Base-by-base conservation (phyloP, 2,797 vertebrate species). In the Neosilurus mollespiculum region DNA sequence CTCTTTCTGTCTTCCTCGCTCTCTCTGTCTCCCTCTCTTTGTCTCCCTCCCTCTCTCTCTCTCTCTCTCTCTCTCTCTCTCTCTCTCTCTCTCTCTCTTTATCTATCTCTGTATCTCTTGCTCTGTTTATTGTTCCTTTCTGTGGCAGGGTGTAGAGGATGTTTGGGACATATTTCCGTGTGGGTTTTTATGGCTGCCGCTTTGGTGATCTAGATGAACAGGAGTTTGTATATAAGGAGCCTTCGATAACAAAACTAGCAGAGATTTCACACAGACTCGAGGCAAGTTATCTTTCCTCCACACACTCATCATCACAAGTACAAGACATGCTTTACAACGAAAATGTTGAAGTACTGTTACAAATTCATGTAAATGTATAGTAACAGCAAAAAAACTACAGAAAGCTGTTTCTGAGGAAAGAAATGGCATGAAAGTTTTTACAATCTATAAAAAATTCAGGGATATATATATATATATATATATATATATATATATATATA, bases 171-270 rank as follows among this genome's bases (percentile, higher is more conserved):
- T 99, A 99, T 93, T 99, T 99, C 91, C 95, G 98, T 86, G 97
- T 99, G 43, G 98, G 98, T 84, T 95, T 99, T 94, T 99, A 99
- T 79, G 98, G 98, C 82, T 96, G 96, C 65, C 98, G 96, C 86
- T 98, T 99, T 81, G 97, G 98, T 59, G 98, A 99, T 92, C 91
- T 99, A 86, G 98, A 99, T 85, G 98, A 99, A 91, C 98, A 99
- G 89, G 98, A 99, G 91, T 99, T 99, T 94, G 97, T 99, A 75
- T 99, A 99, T 94, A 99, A 99, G 91, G 98, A 99, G 79, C 98
- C 98, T 0, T 97, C 98, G 5, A 99, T 99, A 92, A 99, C 98
- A 0, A 99, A 99, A 90, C 90, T 99, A 86, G 98, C 98, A 1
- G 98, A 99, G 87, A 99, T 99, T 87, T 99, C 98, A 70, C 98